These are phyloP conservation scores for Stichopus chloronotus DNA, from an alignment of 35 echinoderm and acorn worm species.

Conservation along the genomic window DNA sequence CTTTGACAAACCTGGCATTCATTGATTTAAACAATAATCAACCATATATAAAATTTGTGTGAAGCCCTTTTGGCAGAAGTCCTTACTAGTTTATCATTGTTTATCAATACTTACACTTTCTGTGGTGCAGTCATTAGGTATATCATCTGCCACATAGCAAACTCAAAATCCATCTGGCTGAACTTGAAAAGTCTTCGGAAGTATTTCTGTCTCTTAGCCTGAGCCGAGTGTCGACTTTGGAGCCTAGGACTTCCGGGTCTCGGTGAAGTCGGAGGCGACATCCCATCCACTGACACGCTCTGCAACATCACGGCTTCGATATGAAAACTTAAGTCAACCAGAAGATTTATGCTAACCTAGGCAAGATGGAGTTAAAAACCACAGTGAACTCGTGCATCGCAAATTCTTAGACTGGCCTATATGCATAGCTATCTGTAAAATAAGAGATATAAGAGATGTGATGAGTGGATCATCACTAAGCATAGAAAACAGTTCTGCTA, in stretches of 20 bases:
- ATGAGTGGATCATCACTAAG: too few species aligned
- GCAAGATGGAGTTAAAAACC: background rate
- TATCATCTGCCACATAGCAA: constrained; percentile 99
- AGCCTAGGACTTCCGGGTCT: constrained; percentile 58
- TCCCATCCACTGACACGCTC: constrained; percentile 68
- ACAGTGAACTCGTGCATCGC: background rate
- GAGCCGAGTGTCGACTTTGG: constrained; percentile 74
- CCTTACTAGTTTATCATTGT: background rate
- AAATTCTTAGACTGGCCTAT: too few species aligned
- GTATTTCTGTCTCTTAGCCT: constrained; percentile 93
- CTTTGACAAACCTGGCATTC: too few species aligned
- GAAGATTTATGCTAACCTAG: background rate
- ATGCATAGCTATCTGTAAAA: too few species aligned
- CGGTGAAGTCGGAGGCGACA: constrained; percentile 80
- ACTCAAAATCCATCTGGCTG: constrained; percentile 99
- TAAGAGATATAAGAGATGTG: too few species aligned
- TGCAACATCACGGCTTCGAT: constrained; percentile 66
- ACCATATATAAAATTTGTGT: too few species aligned
- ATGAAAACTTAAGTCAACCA: background rate
- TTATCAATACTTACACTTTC: constrained; percentile 89
- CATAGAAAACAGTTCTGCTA: too few species aligned
- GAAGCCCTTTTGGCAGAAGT: background rate
- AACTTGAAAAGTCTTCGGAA: constrained; percentile 83
- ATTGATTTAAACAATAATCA: too few species aligned
- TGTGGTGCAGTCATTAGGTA: constrained; percentile 93